Conservation (phyloP, 2,113 vertebrate species). For the Mohoua ochrocephala region DNA sequence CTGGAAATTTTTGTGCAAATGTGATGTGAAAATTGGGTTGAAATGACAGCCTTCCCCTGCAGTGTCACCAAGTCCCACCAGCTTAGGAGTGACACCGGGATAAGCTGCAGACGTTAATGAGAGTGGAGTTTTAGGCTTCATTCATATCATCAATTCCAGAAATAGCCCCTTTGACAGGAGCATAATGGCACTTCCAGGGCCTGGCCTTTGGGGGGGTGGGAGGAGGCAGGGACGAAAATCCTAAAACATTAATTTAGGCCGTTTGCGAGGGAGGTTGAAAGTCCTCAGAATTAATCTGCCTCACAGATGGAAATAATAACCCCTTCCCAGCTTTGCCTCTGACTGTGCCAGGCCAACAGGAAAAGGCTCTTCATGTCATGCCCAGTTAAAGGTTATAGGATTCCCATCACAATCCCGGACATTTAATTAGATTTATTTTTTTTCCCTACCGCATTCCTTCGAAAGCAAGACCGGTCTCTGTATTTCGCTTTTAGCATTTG, state of each 20-base stretch:
- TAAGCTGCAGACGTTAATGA: constrained; percentile 58
- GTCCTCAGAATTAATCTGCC: constrained; percentile 16
- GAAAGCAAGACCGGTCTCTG: not conserved
- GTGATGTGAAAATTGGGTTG: constrained; percentile 40
- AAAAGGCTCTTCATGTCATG: not conserved
- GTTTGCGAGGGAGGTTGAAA: constrained; percentile 8
- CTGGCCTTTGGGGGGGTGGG: not conserved
- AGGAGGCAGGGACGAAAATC: constrained; percentile 10
- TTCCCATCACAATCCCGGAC: not conserved
- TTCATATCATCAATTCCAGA: constrained; percentile 57
- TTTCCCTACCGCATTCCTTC: not conserved
- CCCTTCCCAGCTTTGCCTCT: not conserved
- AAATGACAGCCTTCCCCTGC: constrained; percentile 54
- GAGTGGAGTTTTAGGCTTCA: constrained; percentile 48
- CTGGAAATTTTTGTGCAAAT: constrained; percentile 28
- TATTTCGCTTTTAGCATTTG: not conserved
- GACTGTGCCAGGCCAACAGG: not conserved
- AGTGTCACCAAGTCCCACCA: constrained; percentile 34
- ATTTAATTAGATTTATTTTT: not conserved
- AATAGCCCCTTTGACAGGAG: constrained; percentile 57
- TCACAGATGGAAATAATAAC: not conserved
- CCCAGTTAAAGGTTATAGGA: not conserved
- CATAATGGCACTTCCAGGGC: constrained; percentile 48
- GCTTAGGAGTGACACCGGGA: constrained; percentile 29
- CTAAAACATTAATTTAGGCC: constrained; percentile 52